A percentile compares a stretch with the other conserved stretches of the same genome.
Conservation (phyloP, 2,113 vertebrate genomes). For the Corydoras maculifer region DNA sequence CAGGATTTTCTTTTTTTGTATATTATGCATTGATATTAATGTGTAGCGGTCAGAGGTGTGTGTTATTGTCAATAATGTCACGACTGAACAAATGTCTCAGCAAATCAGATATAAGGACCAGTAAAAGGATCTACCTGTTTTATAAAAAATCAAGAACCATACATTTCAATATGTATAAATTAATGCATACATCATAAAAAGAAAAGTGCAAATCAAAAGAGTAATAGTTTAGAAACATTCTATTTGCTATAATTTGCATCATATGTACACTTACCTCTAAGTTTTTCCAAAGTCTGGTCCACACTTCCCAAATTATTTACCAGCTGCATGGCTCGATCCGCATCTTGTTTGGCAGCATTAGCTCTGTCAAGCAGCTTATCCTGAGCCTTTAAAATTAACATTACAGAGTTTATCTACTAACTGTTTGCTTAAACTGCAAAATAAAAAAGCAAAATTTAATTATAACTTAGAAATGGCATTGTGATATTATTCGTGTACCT, state of each 20-base stretch:
- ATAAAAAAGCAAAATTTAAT: not conserved
- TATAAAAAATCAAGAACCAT: too few species aligned
- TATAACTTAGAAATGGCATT: not conserved
- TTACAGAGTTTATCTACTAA: not conserved
- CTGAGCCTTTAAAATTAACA: constrained; percentile 55
- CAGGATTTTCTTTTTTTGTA: too few species aligned
- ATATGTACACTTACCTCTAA: constrained; percentile 66
- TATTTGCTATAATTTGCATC: not conserved
- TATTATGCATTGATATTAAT: too few species aligned
- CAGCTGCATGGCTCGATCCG: constrained; percentile 65
- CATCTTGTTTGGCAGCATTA: constrained; percentile 65
- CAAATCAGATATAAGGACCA: too few species aligned
- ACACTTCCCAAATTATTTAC: constrained; percentile 73
- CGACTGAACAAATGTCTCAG: too few species aligned
- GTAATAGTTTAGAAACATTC: too few species aligned
- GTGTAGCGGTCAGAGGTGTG: too few species aligned
- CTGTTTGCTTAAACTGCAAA: not conserved
- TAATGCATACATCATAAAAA: too few species aligned
- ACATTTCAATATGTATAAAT: too few species aligned
- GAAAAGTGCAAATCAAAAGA: too few species aligned
- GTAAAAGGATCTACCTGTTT: too few species aligned
- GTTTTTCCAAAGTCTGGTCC: constrained; percentile 70
- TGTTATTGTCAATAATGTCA: too few species aligned
- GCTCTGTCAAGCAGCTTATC: constrained; percentile 69
- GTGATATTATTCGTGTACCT: constrained; percentile 47